Evolutionary conservation across 2,797 vertebrate genomes (phyloP).

Genomic region (Cynopterus sphinx): DNA sequence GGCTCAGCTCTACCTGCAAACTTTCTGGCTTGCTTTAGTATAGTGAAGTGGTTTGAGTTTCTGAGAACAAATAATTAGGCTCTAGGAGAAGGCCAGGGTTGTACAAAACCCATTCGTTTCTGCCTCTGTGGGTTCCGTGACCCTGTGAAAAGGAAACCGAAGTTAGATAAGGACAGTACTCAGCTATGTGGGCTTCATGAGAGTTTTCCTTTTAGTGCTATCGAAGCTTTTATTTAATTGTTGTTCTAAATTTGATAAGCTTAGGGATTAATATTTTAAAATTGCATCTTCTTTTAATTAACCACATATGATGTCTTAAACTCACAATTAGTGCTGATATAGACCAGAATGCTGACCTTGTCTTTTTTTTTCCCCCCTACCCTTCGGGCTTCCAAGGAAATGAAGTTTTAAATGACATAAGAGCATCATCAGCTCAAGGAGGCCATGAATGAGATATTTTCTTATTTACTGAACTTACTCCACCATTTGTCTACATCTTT

Average conservation of each 20-base stretch:
- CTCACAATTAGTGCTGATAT: background rate
- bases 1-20: conserved; percentile 73
- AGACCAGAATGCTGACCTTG: background rate
- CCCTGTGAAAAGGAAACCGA: conserved; percentile 45
- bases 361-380: background rate
- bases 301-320: background rate
- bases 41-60: conserved; percentile 75
- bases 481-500: background rate
- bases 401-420: background rate
- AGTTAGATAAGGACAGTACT: conserved; percentile 55
- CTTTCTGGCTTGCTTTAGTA: conserved; percentile 62
- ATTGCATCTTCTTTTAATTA: background rate
- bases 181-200: background rate
- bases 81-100: conserved; percentile 67
- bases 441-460: background rate
- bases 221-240: background rate
- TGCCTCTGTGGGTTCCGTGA: conserved; percentile 67
- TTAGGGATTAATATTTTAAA: background rate
- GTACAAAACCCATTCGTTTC: conserved; percentile 61
- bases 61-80: conserved; percentile 77
- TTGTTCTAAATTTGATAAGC: background rate
- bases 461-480: background rate
- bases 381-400: background rate
- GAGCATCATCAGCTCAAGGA: background rate
- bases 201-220: background rate